Evolutionary conservation across 2,797 vertebrate species (phyloP), one percentile per base, ranked within the genome.

Genomic region (Oreortyx pictus): DNA sequence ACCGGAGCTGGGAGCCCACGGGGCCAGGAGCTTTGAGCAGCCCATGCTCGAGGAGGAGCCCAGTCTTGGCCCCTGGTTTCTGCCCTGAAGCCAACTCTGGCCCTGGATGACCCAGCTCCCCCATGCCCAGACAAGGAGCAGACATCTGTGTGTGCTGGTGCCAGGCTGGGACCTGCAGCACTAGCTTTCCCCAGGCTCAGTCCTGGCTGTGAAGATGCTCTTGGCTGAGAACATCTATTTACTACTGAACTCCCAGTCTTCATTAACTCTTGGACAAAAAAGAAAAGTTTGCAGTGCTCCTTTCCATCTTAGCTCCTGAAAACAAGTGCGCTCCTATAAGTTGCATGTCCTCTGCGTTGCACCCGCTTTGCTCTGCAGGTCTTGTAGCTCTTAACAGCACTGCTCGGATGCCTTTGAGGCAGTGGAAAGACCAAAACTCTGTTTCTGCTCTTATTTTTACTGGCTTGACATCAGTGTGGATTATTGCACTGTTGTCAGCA

Each of bases 401-500:
- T 90, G 61, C 86, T 82, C 75, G 60, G 22, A 88, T 75, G 59
- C 95, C 95, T 94, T 75, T 66, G 29, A 90, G 93, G 95, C 90
- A 93, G 70, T 44, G 39, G 60, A 54, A 87, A 82, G 79, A 85
- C 90, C 73, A 74, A 77, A 91, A 87, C 35, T 37, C 68, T 47
- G 18, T 59, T 94, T 95, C 90, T 89, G 65, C 78, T 89, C 88
- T 87, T 94, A 93, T 94, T 96, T 96, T 93, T 90, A 65, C 95
- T 96, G 94, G 94, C 95, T 91, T 91, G 90, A 94, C 94, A 94
- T 94, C 93, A 96, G 88, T 78, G 95, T 93, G 92, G 92, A 66
- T 91, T 89, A 89, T 84, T 92, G 92, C 88, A 87, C 90, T 91
- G 92, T 72, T 96, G 93, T 96, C 94, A 96, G 93, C 93, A 90